Percentiles rank a stretch among this genome's conserved stretches.
Evolutionary conservation across 2,797 vertebrate genomes (phyloP).

Genomic region (Parauchenoglanis punctatus): DNA sequence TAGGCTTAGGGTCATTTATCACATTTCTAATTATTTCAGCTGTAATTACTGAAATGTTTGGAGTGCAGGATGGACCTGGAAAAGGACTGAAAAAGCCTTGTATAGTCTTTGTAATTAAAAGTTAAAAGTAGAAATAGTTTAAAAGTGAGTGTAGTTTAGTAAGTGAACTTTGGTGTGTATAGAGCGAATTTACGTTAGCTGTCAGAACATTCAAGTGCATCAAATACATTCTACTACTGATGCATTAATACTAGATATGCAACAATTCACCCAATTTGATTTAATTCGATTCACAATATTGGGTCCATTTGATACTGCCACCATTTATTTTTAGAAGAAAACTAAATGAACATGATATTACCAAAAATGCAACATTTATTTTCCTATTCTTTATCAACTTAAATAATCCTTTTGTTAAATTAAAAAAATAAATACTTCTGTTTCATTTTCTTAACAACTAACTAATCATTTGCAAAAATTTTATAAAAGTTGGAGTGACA

Average conservation of each 20-base stretch:
- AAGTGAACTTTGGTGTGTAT: neutral
- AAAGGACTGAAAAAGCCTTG: neutral
- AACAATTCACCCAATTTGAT: no score
- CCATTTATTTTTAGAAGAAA: no score
- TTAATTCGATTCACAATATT: no score
- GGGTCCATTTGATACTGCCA: no score
- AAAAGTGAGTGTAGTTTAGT: neutral
- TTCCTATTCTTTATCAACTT: no score
- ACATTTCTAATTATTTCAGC: constrained; percentile 10
- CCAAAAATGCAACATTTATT: no score
- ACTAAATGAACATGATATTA: no score
- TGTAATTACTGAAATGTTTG: neutral
- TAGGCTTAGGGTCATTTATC: constrained; percentile 24
- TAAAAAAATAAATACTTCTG: no score
- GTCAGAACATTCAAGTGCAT: neutral
- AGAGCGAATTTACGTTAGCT: neutral
- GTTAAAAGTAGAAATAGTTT: neutral
- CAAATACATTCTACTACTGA: neutral
- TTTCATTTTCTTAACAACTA: no score
- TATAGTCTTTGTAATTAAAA: neutral
- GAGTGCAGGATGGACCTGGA: neutral
- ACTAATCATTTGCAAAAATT: no score
- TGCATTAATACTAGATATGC: neutral
- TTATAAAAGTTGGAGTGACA: no score
- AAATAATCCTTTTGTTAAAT: no score